Evolutionary conservation across 2,888 invertebrate genomes (phyloP), one percentile per base, ranked within the genome.

Genomic region (Crioceris asparagi): DNA sequence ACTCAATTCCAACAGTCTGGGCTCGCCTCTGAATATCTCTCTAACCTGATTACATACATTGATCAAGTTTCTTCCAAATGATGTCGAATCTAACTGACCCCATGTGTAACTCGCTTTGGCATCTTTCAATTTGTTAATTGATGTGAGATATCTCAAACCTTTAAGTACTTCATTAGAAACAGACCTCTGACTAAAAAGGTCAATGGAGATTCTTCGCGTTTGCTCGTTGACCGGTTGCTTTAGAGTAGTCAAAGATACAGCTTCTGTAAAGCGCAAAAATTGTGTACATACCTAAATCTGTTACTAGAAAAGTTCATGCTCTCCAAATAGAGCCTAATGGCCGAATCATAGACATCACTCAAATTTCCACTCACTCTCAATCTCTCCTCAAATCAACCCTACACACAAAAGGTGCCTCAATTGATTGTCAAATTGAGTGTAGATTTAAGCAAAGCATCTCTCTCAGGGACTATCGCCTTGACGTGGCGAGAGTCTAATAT

Each of bases 101-200:
- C 61, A 61, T 16, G 47, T 50, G 40, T 55, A 62, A 8, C 44
- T 50, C 1, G 49, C 41, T 33, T 46, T 46, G 17, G 51, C 46
- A 10, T 47, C 45, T 36, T 50, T 53, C 14, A 44, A 41, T 34
- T 48, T 51, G 38, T 55, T 55, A n/a, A 53, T 48, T 3, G 48
- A 44, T 3, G 50, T 45, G 11, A 55, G 29, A 33, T 55, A 53
- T 31, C 50, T 42, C 5, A 54, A 32, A 3, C 69, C 70, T 40
- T 68, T 68, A 17, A 75, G 52, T 59, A 76, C 64, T 56, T 75
- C 74, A 53, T 74, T 74, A 2, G 72, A 65, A 32, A 70, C 64
- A 1, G 70, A 70, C 16, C 63, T 57, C 51, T 68, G 67, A 48
- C 71, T 71, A 48, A 75, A 73, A 15, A 69, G 62, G 47, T 74